Base-by-base conservation (phyloP, 2,113 vertebrate species). In the Tetraodon nigroviridis region DNA sequence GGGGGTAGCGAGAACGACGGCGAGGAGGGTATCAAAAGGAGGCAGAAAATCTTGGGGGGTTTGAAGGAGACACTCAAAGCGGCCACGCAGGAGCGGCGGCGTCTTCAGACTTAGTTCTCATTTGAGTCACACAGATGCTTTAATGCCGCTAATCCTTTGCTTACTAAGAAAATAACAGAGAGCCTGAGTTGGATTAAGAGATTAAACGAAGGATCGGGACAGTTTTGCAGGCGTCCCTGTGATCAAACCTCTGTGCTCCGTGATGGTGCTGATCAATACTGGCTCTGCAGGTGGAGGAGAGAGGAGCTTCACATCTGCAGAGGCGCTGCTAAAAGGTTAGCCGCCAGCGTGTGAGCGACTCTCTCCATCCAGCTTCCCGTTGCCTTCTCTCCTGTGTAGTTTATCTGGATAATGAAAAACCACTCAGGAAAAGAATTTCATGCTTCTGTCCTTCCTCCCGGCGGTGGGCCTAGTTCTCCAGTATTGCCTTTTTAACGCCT, bases 11-110 rank as follows among this genome's bases (percentile, higher is more conserved):
- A 61, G 61, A 70, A 19, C 18, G 69, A 46, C 48, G 57, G 69
- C 41, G 1, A 46, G 4, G 45, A 60, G 17, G 22, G 42, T 45
- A 69, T 59, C 50, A 66, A 18, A 64, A 24, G 61, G 75, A 62
- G 48, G 61, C 24, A 24, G 41, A 41, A 32, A 67, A 50, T n/a
- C 22, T 19, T 64, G 11, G 67, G 73, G 74, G 63, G 63, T 69
- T 66, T 68, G 70, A 64, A 51, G 54, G 68, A 64, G 52, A 76
- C 7, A 19, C 76, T 79, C 55, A 76, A 71, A 80, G 44, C 18
- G 47, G 51, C 60, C 7, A 3, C 45, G 46, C 47, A 8, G 44
- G 48, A 41, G 51, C n/a, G 20, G 7, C 61, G 53, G 55, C 32
- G 44, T 50, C 51, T 72, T 64, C 61, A 51, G 54, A 61, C 50